Conservation (phyloP, 2,797 vertebrate genomes). For the Mus minutoides region DNA sequence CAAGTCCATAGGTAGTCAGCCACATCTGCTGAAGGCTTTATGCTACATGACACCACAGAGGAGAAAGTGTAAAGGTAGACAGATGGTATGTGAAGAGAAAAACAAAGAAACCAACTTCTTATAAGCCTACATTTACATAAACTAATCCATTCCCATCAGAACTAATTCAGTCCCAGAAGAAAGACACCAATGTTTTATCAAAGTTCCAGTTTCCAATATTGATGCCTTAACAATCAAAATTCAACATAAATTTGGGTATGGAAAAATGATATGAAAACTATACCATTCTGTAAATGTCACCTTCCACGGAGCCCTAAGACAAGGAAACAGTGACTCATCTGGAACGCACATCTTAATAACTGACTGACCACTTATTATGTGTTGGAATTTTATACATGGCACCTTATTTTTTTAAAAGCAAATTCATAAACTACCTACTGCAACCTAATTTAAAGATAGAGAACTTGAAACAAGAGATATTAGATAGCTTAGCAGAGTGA, state of each 20-base stretch:
- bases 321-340: not conserved
- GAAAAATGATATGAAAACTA: not conserved
- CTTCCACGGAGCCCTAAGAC: not conserved
- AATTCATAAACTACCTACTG: not conserved
- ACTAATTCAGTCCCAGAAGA: not conserved
- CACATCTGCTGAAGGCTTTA: not conserved
- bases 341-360: not conserved
- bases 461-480: not conserved
- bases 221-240: not conserved
- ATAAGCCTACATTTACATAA: not conserved
- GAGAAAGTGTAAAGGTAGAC: not conserved
- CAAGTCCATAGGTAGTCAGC: not conserved
- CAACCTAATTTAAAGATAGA: not conserved
- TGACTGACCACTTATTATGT: not conserved
- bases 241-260: not conserved
- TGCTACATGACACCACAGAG: not conserved
- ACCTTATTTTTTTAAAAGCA: conserved; percentile 27
- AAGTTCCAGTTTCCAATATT: not conserved
- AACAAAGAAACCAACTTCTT: not conserved
- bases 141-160: not conserved
- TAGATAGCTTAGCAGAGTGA: not conserved
- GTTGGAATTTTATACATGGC: not conserved
- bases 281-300: not conserved
- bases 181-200: not conserved
- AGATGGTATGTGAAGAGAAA: not conserved